Conservation (phyloP, 1,140 invertebrate species). For the Apis mellifera region Amel_HAv3.1 CM009938.2:8280001-8280500, state of each 20-base stretch:
- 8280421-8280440: not conserved
- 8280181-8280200: not conserved
- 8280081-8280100: not conserved
- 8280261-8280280: not conserved
- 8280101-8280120: not conserved
- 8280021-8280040: not conserved
- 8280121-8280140: not conserved
- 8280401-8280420: not conserved
- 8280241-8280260: not conserved
- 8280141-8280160: not conserved
- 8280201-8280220: too few species aligned
- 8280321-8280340: constrained; percentile 23
- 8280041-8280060: not conserved
- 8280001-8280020: not conserved
- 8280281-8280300: not conserved
- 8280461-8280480: not conserved
- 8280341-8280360: constrained; percentile 13
- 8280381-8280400: too few species aligned
- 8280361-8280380: not conserved
- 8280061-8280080: not conserved
- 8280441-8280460: not conserved
- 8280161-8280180: not conserved
- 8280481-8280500: constrained; percentile 6
- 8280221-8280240: not conserved
- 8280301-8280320: constrained; percentile 22